Evolutionary conservation across 2,113 vertebrate genomes (phyloP).

Genomic region (Pholis gunnellus): DNA sequence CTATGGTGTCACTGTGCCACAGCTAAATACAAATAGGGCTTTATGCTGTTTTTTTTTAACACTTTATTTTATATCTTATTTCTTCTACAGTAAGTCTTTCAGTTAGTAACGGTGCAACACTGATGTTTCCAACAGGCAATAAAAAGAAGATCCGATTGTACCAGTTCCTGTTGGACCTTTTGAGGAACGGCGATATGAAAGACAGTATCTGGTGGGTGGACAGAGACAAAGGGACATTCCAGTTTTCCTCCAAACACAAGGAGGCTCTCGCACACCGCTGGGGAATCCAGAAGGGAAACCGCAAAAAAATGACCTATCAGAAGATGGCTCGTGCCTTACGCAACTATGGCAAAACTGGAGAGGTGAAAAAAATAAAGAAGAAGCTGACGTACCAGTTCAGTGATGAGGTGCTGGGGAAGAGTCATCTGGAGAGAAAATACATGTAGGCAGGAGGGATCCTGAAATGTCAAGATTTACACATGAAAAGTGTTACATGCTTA

Average conservation of each 20-base stretch:
- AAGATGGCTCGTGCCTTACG: slow-evolving; percentile 98
- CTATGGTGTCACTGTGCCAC: not conserved
- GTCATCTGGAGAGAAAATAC: slow-evolving; percentile 89
- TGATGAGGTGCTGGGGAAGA: slow-evolving; percentile 94
- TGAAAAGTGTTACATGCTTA: not conserved
- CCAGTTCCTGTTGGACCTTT: slow-evolving; percentile 97
- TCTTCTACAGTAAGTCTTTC: not conserved
- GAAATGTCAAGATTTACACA: not conserved
- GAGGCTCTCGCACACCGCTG: slow-evolving; percentile 95
- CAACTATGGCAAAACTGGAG: slow-evolving; percentile 99
- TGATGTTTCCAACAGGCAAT: slow-evolving; percentile 86
- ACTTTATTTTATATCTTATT: not conserved
- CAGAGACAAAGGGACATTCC: slow-evolving; percentile 98
- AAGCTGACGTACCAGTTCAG: slow-evolving; percentile 99
- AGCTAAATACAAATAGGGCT: not conserved
- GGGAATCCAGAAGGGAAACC: slow-evolving; percentile 98
- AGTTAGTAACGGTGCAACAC: not conserved
- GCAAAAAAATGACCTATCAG: slow-evolving; percentile 99
- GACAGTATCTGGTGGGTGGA: slow-evolving; percentile 99
- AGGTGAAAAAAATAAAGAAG: slow-evolving; percentile 99
- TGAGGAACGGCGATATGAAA: slow-evolving; percentile 97
- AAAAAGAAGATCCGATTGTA: slow-evolving; percentile 99
- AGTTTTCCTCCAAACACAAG: slow-evolving; percentile 99
- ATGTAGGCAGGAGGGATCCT: slow-evolving; percentile 72
- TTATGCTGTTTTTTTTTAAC: not conserved